A percentile compares a stretch with the other conserved stretches of the same genome.
Conservation (phyloP, 2,888 invertebrate genomes). For the Torymus tubicola region DNA sequence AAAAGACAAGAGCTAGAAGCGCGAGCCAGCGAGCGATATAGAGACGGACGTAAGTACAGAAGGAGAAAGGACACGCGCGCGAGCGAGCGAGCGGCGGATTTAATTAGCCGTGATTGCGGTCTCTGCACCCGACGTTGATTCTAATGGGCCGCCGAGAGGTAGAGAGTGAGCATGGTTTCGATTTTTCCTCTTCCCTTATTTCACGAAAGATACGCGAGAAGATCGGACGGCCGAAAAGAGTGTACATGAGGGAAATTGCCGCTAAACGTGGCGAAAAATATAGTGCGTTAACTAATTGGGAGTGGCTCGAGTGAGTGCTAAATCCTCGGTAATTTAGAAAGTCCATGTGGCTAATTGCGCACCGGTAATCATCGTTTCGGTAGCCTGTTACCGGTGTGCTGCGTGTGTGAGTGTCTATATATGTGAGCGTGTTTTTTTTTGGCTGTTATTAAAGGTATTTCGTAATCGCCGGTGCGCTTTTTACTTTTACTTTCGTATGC, state of each 20-base stretch:
- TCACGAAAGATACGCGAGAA: no score
- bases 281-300: no score
- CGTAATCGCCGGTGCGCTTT: no score
- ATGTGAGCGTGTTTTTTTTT: no score
- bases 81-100: conserved; percentile 54
- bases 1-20: neutral
- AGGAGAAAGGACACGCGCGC: conserved; percentile 40
- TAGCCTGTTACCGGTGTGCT: neutral
- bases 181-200: conserved; percentile 19
- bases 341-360: neutral
- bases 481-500: no score
- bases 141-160: conserved; percentile 27
- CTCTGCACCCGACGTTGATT: conserved; percentile 45
- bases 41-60: conserved; percentile 1
- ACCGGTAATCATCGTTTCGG: neutral
- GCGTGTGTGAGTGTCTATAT: no score
- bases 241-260: no score
- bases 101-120: conserved; percentile 64
- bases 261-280: no score
- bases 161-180: conserved; percentile 22
- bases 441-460: no score
- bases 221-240: no score
- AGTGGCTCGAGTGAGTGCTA: neutral
- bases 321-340: neutral
- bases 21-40: neutral